phyloP scores from a whole-genome alignment of 2,113 vertebrate genomes.

The Sterrhoptilus dennistouni region DNA sequence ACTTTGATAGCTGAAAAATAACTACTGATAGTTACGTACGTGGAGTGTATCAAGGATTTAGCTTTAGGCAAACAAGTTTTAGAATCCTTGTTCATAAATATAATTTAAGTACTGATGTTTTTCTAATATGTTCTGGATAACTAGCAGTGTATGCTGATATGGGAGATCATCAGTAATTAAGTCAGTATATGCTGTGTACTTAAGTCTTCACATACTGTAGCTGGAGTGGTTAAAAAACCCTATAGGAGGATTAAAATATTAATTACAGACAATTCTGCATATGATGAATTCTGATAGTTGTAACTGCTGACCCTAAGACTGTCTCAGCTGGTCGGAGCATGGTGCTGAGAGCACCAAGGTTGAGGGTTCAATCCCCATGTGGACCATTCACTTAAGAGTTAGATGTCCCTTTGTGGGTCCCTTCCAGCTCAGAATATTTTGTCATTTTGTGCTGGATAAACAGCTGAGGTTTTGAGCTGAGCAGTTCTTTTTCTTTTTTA shows the following conservation, averaged over 20 bases:
- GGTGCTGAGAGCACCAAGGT: background rate
- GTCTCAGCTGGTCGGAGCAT: background rate
- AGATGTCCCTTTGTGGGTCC: background rate
- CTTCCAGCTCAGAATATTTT: background rate
- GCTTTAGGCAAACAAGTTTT: background rate
- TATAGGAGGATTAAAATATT: background rate
- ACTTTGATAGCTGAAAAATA: background rate
- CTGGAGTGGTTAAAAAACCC: background rate
- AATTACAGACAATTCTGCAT: background rate
- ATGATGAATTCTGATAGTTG: background rate
- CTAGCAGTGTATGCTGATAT: background rate
- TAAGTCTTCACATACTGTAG: background rate
- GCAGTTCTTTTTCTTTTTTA: background rate
- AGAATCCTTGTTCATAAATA: background rate
- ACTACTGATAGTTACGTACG: background rate
- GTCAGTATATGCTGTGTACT: background rate
- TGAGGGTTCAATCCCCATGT: background rate
- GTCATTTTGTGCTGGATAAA: background rate
- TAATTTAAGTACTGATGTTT: background rate
- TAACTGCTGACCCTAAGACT: background rate
- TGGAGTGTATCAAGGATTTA: background rate
- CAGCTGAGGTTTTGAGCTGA: background rate
- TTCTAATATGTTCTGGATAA: background rate
- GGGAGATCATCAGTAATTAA: background rate
- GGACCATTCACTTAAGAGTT: background rate